These are phyloP conservation scores for Mythimna impura DNA, from an alignment of 2,888 invertebrate species.

Conservation along the genomic window DNA sequence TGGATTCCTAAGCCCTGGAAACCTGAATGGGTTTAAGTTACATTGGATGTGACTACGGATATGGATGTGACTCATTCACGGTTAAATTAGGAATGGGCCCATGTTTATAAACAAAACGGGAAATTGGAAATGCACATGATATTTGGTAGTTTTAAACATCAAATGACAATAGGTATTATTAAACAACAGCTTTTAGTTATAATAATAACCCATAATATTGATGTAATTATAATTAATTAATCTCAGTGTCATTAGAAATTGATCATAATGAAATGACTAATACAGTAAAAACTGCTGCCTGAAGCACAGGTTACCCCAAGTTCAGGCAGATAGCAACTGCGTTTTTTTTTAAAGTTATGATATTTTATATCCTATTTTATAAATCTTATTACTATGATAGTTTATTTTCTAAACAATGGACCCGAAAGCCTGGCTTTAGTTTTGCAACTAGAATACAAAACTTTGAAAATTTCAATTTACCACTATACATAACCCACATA, in stretches of 20 bases:
- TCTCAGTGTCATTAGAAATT: background rate
- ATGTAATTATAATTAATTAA: background rate
- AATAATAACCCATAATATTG: constrained; percentile 1
- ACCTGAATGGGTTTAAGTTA: no score
- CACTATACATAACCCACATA: background rate
- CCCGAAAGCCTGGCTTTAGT: no score
- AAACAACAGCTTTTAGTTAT: background rate
- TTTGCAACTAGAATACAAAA: no score
- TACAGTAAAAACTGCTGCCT: no score
- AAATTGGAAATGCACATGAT: background rate
- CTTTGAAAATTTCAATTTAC: background rate
- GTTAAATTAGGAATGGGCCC: background rate
- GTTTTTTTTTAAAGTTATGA: no score
- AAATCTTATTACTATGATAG: no score
- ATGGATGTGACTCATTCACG: background rate
- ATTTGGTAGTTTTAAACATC: background rate
- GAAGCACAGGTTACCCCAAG: no score
- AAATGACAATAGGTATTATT: background rate
- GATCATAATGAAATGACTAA: background rate
- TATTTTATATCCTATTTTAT: no score
- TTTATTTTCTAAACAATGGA: no score
- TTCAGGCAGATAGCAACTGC: no score
- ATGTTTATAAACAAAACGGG: background rate
- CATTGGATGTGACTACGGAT: background rate
- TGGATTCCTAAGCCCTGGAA: no score